Evolutionary conservation across 2,113 vertebrate species (phyloP), one percentile per base, ranked within the genome.

Genomic region (cat (Felis catus)): DNA sequence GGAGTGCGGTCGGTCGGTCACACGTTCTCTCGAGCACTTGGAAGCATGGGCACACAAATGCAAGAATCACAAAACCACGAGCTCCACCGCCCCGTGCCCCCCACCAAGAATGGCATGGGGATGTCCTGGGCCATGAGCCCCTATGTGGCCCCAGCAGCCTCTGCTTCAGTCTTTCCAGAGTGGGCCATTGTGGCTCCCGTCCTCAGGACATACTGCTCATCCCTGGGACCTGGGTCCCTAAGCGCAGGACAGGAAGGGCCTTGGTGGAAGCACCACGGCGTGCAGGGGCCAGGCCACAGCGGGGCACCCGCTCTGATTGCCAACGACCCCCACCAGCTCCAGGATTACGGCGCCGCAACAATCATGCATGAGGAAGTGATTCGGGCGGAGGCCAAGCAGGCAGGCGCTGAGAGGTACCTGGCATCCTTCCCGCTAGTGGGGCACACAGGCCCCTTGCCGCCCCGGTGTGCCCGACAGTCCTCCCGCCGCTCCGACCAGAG

Each of bases 401-500:
- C 85, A 78, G 93, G 97, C 33, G 55, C 97, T 80, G 89, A 78
- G 81, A 70, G 89, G 96, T 97, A 97, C 97, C 97, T 98, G 97
- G 91, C 92, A 3, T 98, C 95, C 85, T 98, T 97, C 98, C 97
- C 8, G 88, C 97, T 96, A 97, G 92, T 0, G 71, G 94, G 91
- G 76, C 90, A 85, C 81, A 66, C 83, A 93, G 92, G 97, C 97
- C 97, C 95, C 83, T 74, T 58, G 97, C 92, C 29, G 96, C 97
- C 97, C 97, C 15, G 78, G 76, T 33, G 88, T 96, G 92, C 96
- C 98, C 63, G 51, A 95, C 92, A 92, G 97, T 97, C 96, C 95
- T 97, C 97, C 98, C 91, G 83, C 93, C 2, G 58, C 97, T 97
- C 95, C 76, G 70, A 92, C 97, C 97, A 97, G 97, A 97, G 95